Conservation (phyloP, 2,797 vertebrate species). For the Falco concolor region DNA sequence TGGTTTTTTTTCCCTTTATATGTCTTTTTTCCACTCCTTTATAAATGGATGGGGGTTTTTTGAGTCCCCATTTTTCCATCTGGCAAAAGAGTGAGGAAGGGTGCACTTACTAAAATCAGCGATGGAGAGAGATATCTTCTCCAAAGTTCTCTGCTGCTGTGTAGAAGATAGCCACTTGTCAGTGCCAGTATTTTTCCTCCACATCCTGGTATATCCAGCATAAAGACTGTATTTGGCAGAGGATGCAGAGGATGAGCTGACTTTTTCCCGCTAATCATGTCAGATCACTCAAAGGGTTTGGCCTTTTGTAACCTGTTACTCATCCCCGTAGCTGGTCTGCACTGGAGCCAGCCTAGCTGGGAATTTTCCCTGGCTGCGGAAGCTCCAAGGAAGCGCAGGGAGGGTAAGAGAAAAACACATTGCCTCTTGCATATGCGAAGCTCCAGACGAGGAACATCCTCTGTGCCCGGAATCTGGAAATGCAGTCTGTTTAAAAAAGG, state of each 20-base stretch:
- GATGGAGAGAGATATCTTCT: not conserved
- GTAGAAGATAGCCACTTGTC: not conserved
- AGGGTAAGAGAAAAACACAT: slow-evolving; percentile 12
- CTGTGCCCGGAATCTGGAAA: slow-evolving; percentile 13
- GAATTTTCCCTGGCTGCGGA: not conserved
- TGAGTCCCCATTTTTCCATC: not conserved
- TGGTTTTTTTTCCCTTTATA: not conserved
- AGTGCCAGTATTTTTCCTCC: not conserved
- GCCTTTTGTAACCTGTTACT: not conserved
- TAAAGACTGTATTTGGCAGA: not conserved
- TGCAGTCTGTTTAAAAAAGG: slow-evolving; percentile 14
- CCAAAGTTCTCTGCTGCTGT: accelerated
- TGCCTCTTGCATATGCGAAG: slow-evolving; percentile 22
- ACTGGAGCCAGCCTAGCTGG: not conserved
- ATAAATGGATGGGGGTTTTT: not conserved
- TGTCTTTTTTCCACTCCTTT: not conserved
- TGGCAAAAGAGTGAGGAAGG: not conserved
- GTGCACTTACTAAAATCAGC: not conserved
- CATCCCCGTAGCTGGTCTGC: not conserved
- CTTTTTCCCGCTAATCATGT: not conserved
- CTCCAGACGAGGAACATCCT: slow-evolving; percentile 23
- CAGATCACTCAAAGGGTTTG: not conserved
- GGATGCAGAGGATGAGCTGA: not conserved
- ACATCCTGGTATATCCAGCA: not conserved
- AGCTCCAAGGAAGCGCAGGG: not conserved